These are phyloP conservation scores for Lagorchestes hirsutus DNA, from an alignment of 2,797 vertebrate genomes.

Conservation along the genomic window DNA sequence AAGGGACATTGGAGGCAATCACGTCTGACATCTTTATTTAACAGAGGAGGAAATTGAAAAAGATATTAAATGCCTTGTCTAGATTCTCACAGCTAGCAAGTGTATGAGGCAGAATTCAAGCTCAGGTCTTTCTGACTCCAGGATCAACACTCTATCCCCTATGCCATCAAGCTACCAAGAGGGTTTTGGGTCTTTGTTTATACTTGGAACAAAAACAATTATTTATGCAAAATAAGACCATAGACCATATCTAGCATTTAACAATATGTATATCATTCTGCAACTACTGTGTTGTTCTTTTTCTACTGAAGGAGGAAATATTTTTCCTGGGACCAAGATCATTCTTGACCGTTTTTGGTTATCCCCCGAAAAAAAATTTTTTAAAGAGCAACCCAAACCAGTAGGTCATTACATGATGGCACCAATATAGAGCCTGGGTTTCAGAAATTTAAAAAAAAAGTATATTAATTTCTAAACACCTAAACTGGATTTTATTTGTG, in stretches of 20 bases:
- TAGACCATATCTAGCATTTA: background rate
- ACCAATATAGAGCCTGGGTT: background rate
- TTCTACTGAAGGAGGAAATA: background rate
- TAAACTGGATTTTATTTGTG: background rate
- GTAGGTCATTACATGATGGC: background rate
- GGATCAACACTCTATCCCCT: background rate
- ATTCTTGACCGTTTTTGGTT: background rate
- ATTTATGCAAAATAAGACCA: background rate
- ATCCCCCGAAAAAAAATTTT: background rate
- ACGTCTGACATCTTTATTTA: background rate
- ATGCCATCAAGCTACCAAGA: background rate
- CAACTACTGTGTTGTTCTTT: background rate
- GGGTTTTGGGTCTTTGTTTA: background rate
- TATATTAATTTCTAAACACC: background rate
- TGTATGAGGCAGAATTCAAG: background rate
- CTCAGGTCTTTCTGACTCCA: background rate
- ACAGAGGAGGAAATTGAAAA: background rate
- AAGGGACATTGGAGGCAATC: background rate
- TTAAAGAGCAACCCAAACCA: background rate
- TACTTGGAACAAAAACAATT: background rate
- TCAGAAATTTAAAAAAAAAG: background rate
- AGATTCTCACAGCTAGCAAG: background rate
- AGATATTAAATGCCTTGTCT: background rate
- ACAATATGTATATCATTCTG: background rate
- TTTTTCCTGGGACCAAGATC: background rate